Evolutionary conservation across 2,797 vertebrate species (phyloP).

Genomic region (Takifugu ocellatus): DNA sequence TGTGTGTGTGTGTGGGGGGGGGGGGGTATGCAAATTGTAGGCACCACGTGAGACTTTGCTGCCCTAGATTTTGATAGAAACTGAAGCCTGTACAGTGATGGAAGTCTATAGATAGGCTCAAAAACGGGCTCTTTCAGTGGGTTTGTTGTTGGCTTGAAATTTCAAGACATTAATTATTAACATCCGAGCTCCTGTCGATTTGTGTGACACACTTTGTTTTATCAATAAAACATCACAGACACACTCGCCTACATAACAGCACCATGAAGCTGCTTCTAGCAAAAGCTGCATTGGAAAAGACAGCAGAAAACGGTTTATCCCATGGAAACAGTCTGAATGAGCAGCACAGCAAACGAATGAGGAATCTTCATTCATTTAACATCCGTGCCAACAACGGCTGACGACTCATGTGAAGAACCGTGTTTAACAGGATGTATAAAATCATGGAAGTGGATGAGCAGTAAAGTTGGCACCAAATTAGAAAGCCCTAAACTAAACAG

Average conservation of each 20-base stretch:
- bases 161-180: conserved; percentile 68
- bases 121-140: conserved; percentile 47
- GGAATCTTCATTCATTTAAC: not conserved
- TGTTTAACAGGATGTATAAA: too few relatives aligned
- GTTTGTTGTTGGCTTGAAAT: conserved; percentile 57
- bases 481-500: not conserved
- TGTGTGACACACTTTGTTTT: conserved; percentile 73
- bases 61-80: conserved; percentile 72
- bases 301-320: conserved; percentile 20
- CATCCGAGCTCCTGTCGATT: conserved; percentile 45
- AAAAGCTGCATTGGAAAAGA: conserved; percentile 13
- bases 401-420: not conserved
- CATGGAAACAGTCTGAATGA: not conserved
- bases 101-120: not conserved
- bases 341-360: conserved; percentile 1
- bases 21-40: conserved; percentile 75
- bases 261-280: conserved; percentile 21
- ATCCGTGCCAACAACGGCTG: not conserved
- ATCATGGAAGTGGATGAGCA: too few relatives aligned
- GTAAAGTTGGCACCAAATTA: too few relatives aligned
- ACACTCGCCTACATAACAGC: conserved; percentile 28
- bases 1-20: conserved; percentile 17
- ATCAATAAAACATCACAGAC: conserved; percentile 75
- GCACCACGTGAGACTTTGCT: conserved; percentile 72
- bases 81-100: conserved; percentile 53